phyloP scores from a whole-genome alignment of 2,888 invertebrate species.

The Smittia sp. region DNA sequence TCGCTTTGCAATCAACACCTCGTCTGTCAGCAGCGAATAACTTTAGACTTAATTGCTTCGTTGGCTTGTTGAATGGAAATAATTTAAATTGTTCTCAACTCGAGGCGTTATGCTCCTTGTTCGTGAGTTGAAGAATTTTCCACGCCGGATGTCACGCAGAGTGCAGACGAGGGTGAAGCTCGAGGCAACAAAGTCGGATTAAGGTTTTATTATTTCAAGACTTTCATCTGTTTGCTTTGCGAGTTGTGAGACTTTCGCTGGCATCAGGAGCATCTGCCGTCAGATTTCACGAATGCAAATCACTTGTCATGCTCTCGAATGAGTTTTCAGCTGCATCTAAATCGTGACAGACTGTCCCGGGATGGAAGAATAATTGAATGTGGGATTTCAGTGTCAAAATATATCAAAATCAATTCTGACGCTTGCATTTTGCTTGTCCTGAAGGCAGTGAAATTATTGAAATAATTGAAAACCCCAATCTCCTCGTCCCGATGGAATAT shows the following conservation, averaged over 20 bases:
- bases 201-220: background rate
- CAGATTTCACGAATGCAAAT: background rate
- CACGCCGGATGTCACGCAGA: constrained; percentile 6
- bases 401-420: background rate
- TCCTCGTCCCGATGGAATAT: no score
- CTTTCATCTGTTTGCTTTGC: background rate
- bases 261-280: background rate
- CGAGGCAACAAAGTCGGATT: constrained; percentile 11
- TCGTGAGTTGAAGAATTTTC: background rate
- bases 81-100: background rate
- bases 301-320: background rate
- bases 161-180: background rate
- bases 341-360: background rate
- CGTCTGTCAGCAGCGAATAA: background rate
- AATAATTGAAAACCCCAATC: no score
- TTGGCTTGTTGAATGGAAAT: background rate
- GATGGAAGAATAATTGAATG: background rate
- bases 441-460: background rate
- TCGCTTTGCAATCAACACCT: background rate
- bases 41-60: background rate
- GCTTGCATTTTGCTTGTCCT: background rate
- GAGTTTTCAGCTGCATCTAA: background rate
- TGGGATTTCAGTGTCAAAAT: constrained; percentile 9
- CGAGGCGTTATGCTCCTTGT: background rate
- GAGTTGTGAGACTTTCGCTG: background rate